Base-by-base conservation (phyloP, 2,888 invertebrate species). In the Agriopis aurantiaria region DNA sequence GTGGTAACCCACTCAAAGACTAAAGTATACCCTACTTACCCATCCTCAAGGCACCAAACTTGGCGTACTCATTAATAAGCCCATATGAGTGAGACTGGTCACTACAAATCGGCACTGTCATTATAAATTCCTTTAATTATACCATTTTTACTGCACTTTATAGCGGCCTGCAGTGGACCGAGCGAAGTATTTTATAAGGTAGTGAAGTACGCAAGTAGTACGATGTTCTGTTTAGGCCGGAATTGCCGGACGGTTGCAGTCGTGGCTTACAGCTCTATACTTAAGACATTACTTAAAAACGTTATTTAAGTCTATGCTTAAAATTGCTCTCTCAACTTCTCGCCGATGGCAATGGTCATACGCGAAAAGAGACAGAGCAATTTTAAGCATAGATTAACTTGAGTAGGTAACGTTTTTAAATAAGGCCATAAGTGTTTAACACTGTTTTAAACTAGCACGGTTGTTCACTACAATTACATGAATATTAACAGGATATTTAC, bases 111-210 rank as follows among this genome's bases (percentile, higher is more conserved):
- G 77, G 82, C 72, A 74, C 85, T 10, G 86, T 87, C 88, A 88
- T 89, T 90, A 91, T 88, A 90, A 89, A 91, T 90, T 91, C 88
- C 86, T 88, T 88, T 89, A 91, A 91, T 92, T 91, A 90, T 88
- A 85, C 87, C 84, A 90, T 92, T 89, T 91, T 91, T 91, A 88
- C 86, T 86, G 85, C 85, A 81, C 85, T 88, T 88, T 86, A 87
- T 87, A 86, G 83, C 56, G 63, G 65, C 75, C 81, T 75, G 81
- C 81, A 79, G 80, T 81, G 83, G 83, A 85, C 85, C 80, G 72
- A 83, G 81, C 80, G 83, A 86, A 82, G 84, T 82, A 82, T 81
- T 85, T 84, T 85, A 58, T 57, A 55, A 43, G 23, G 33, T 23
- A 63, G 64, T 23, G 49, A 12, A 9, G 63, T 5, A 46, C 23